Evolutionary conservation across 2,113 vertebrate species (phyloP).

Genomic region (Pontoporia blainvillei): DNA sequence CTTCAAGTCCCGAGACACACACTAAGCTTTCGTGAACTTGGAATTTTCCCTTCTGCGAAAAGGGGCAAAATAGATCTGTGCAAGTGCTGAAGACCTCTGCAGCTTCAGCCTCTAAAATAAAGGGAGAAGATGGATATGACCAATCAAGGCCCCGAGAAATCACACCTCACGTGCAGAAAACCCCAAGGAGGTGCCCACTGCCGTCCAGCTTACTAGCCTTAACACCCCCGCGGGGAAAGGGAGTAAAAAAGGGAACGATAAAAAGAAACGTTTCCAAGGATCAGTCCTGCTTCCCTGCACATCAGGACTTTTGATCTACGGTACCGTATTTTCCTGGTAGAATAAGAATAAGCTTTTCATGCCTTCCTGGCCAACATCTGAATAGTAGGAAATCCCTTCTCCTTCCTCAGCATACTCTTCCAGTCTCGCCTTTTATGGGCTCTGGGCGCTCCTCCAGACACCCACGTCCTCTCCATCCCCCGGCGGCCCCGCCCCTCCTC

Average conservation of each 20-base stretch:
- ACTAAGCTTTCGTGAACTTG: not conserved
- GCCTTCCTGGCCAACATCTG: not conserved
- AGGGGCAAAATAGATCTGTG: not conserved
- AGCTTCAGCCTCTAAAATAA: not conserved
- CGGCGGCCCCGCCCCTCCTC: not conserved
- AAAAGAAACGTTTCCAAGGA: not conserved
- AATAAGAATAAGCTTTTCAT: not conserved
- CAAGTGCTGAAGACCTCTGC: fast-evolving
- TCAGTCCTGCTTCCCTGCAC: not conserved
- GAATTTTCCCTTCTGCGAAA: not conserved
- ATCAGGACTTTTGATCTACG: not conserved
- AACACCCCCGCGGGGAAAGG: fast-evolving
- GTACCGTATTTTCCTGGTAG: constrained; percentile 5
- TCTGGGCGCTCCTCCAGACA: not conserved
- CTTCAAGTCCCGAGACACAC: not conserved
- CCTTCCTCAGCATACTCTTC: constrained; percentile 34
- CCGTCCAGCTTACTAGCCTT: not conserved
- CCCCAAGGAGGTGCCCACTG: not conserved
- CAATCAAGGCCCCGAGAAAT: not conserved
- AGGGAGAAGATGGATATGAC: not conserved
- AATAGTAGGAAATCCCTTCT: constrained; percentile 67
- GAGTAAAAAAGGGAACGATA: not conserved
- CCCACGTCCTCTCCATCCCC: not conserved
- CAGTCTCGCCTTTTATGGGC: constrained; percentile 42
- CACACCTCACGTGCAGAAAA: fast-evolving